Conservation (phyloP, 2,888 invertebrate species). For the Xanthorhoe spadicearia region DNA sequence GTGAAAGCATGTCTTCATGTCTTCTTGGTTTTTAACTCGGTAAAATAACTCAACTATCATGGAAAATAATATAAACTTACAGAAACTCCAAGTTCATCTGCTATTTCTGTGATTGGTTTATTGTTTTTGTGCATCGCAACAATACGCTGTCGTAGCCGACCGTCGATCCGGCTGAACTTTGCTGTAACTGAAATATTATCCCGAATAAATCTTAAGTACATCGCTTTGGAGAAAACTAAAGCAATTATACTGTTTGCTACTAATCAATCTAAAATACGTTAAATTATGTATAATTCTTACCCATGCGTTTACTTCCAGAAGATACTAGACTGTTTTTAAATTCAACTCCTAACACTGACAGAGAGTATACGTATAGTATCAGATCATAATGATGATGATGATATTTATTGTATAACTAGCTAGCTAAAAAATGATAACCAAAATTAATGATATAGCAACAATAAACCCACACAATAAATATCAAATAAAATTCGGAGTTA, state of each 20-base stretch:
- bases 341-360: no score
- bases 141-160: constrained; percentile 22
- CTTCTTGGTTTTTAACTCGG: no score
- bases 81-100: constrained; percentile 30
- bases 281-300: no score
- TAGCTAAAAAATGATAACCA: no score
- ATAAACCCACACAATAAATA: background rate
- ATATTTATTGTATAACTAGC: no score
- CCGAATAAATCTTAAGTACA: constrained; percentile 2
- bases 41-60: no score
- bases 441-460: background rate
- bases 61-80: constrained; percentile 22
- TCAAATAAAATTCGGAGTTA: no score
- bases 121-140: constrained; percentile 30
- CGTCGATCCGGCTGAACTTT: constrained; percentile 23
- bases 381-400: no score
- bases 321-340: no score
- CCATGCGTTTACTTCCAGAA: no score
- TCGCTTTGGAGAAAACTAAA: background rate
- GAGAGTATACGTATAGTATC: no score
- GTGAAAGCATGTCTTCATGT: no score
- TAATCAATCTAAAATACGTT: background rate
- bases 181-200: constrained; percentile 17
- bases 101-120: constrained; percentile 30
- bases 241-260: background rate